Conservation (phyloP, 2,888 invertebrate genomes). For the Oegoconia quadripuncta region DNA sequence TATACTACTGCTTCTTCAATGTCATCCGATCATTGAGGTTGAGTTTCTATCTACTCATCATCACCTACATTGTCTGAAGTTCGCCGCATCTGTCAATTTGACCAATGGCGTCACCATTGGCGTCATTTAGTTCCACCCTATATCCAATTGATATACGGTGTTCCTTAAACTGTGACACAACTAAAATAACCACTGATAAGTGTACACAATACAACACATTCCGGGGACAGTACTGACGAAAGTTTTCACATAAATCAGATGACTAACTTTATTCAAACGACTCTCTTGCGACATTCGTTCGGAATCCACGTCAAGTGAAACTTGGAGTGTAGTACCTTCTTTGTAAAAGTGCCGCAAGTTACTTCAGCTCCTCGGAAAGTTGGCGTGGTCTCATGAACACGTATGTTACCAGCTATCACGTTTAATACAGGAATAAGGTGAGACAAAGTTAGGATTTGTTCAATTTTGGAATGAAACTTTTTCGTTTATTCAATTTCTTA, state of each 20-base stretch:
- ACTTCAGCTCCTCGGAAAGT: constrained; percentile 31
- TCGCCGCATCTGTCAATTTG: too few species aligned
- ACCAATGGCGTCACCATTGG: too few species aligned
- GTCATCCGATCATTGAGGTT: too few species aligned
- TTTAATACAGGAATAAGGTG: constrained; percentile 23
- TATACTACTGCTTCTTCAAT: too few species aligned
- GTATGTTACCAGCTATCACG: constrained; percentile 32
- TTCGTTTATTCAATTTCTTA: neutral
- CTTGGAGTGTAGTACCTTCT: constrained; percentile 57
- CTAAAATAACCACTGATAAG: constrained; percentile 54
- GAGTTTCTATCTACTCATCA: too few species aligned
- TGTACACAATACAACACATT: constrained; percentile 62
- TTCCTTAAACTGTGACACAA: too few species aligned
- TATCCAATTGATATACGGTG: too few species aligned
- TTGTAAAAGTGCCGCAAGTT: constrained; percentile 51
- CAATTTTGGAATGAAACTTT: neutral
- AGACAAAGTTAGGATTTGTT: constrained; percentile 9
- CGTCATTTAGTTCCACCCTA: too few species aligned
- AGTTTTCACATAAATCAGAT: constrained; percentile 75
- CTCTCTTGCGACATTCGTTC: constrained; percentile 75
- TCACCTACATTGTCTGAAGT: too few species aligned
- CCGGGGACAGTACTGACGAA: constrained; percentile 45
- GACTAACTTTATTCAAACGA: constrained; percentile 76
- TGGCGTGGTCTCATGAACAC: constrained; percentile 43
- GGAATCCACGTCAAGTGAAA: constrained; percentile 65